Base-by-base conservation (phyloP, 1,140 invertebrate species). In the Heliconius hewitsoni region DNA sequence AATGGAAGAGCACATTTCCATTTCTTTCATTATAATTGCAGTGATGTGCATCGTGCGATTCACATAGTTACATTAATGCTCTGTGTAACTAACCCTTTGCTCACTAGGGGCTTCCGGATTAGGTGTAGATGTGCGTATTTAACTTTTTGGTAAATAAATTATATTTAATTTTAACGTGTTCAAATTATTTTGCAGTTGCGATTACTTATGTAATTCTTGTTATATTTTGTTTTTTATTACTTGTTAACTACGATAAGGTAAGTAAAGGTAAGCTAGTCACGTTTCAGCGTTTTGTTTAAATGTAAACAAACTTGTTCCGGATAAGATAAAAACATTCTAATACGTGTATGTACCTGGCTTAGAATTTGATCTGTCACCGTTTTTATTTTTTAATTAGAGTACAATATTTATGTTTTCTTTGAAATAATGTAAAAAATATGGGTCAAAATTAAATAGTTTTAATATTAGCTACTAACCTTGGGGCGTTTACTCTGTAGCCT, bases 1-100 rank as follows among this genome's bases (percentile, higher is more conserved):
- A 93, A 94, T 94, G 93, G 89, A 91, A 87, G 90, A 93, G 88
- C 89, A 93, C 91, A 94, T 94, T 94, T 81, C 93, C 92, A 93
- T 93, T 94, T 88, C 87, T 89, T 89, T 87, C 86, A 89, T 87
- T 94, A 94, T 93, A 94, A 94, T 94, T 93, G 91, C 91, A 91
- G 86, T 84, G 90, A 93, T 91, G 92, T 92, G 90, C 92, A 90
- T 87, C 85, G 89, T 84, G 87, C 89, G 88, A 88, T 89, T 87
- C 88, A 90, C 72, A 66, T 80, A 86, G 84, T 90, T 89, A 85
- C 81, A 86, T 86, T 82, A 76, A 85, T 77, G 18, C 76, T 84
- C 82, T 81, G 85, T 90, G 87, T 87, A 86, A 89, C 80, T 86
- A 83, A 86, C 85, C 82, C 85, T 87, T 83, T 77, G 83, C 80